Percentiles rank a stretch among this genome's conserved stretches.
These are phyloP conservation scores for Drosophila heteroneura DNA, from an alignment of 2,888 invertebrate species.

Conservation along the genomic window DNA sequence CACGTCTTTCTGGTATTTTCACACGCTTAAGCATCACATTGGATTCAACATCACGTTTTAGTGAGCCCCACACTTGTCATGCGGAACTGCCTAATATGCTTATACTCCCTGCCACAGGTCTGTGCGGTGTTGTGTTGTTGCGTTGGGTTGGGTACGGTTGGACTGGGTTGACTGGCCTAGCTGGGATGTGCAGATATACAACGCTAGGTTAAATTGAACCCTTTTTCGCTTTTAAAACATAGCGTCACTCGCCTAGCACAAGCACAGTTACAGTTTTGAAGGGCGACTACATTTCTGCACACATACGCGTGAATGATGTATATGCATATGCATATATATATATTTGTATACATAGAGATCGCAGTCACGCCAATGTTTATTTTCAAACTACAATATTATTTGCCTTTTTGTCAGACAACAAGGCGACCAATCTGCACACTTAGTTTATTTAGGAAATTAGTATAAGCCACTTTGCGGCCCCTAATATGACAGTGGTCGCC, in stretches of 20 bases:
- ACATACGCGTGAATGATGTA: not conserved
- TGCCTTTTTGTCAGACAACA: constrained; percentile 49
- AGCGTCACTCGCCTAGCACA: constrained; percentile 8
- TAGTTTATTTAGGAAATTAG: constrained; percentile 74
- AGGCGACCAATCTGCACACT: constrained; percentile 26
- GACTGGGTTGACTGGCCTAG: not conserved
- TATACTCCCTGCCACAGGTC: constrained; percentile 33
- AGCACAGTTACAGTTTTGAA: constrained; percentile 14
- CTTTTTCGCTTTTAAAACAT: constrained; percentile 53
- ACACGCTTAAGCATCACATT: constrained; percentile 85
- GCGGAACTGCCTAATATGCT: constrained; percentile 72
- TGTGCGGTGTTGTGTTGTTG: constrained; percentile 10
- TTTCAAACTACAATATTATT: constrained; percentile 66
- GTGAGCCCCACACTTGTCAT: constrained; percentile 56
- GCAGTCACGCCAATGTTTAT: constrained; percentile 53
- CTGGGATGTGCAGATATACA: constrained; percentile 26
- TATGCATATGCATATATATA: not conserved
- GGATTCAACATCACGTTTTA: constrained; percentile 85
- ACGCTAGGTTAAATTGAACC: constrained; percentile 60
- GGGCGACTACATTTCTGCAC: constrained; percentile 1
- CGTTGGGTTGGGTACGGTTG: not conserved
- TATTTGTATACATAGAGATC: not conserved
- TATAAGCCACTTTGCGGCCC: constrained; percentile 63
- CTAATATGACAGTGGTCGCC: constrained; percentile 15
- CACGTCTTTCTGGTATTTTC: constrained; percentile 85